phyloP scores from a whole-genome alignment of 2,113 vertebrate genomes.

The Grantiella picta region DNA sequence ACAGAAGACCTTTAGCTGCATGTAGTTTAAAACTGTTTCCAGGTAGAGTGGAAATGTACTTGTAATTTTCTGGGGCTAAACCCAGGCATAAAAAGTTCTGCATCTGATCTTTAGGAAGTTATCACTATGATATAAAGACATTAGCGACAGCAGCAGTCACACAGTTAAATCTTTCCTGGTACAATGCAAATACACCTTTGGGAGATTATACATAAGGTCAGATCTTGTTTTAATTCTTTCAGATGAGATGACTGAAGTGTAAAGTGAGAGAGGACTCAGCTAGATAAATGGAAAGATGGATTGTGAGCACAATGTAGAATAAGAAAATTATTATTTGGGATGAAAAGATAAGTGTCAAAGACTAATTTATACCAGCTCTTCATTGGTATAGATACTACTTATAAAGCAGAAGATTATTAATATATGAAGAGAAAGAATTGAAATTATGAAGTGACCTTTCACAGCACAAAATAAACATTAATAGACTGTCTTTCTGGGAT shows the following conservation, averaged over 20 bases:
- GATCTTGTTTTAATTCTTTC: background rate
- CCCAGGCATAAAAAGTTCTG: background rate
- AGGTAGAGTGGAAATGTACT: background rate
- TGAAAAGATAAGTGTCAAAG: background rate
- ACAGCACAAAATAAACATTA: background rate
- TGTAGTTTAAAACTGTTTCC: background rate
- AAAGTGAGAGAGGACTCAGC: background rate
- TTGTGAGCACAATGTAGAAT: background rate
- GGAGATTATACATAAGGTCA: background rate
- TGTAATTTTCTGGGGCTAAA: background rate
- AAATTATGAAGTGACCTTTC: conserved; percentile 4
- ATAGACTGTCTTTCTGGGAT: background rate
- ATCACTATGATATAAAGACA: background rate
- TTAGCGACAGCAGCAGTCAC: background rate
- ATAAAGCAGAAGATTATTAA: background rate
- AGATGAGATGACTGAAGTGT: background rate
- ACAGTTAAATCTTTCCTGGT: background rate
- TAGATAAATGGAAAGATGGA: background rate
- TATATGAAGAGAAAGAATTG: background rate
- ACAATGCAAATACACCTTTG: background rate
- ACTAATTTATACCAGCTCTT: background rate
- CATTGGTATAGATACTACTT: background rate
- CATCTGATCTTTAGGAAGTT: background rate
- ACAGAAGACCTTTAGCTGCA: background rate
- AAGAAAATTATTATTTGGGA: background rate